These are phyloP conservation scores for Drosophila aff. DNA, from an alignment of 1,140 invertebrate species.

Conservation along the genomic window DNA sequence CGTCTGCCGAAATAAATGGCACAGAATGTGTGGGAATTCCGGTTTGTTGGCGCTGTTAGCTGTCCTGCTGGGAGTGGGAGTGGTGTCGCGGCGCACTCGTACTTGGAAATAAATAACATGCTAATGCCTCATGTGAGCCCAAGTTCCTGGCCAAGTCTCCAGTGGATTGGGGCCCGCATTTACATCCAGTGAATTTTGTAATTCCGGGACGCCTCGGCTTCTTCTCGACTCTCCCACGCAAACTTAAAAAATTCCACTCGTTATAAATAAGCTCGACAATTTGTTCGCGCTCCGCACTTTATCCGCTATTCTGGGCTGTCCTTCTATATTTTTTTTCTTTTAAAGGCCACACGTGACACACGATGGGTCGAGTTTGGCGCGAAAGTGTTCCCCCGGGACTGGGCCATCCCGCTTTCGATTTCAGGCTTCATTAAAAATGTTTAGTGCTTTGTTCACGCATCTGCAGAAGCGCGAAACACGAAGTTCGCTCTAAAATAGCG, in stretches of 20 bases:
- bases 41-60: no score
- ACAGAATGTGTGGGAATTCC: constrained; percentile 15
- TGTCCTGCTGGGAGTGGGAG: neutral
- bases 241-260: constrained; percentile 56
- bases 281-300: constrained; percentile 20
- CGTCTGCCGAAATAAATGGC: constrained; percentile 48
- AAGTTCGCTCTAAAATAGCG: neutral
- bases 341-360: constrained; percentile 69
- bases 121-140: constrained; percentile 53
- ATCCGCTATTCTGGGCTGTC: neutral
- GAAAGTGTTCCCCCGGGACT: constrained; percentile 29
- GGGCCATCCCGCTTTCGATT: constrained; percentile 60
- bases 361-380: constrained; percentile 26
- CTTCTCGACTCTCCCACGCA: constrained; percentile 1
- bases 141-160: constrained; percentile 19
- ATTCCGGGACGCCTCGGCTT: constrained; percentile 25
- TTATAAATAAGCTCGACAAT: constrained; percentile 64
- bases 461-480: constrained; percentile 8
- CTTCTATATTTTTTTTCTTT: constrained; percentile 26
- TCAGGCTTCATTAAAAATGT: constrained; percentile 76
- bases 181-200: constrained; percentile 25
- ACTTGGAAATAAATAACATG: constrained; percentile 43
- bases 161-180: constrained; percentile 24
- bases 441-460: constrained; percentile 62
- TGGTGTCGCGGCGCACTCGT: constrained; percentile 18